Evolutionary conservation across 2,797 vertebrate species (phyloP), one percentile per base, ranked within the genome.

Genomic region (Macropus fuliginosus): DNA sequence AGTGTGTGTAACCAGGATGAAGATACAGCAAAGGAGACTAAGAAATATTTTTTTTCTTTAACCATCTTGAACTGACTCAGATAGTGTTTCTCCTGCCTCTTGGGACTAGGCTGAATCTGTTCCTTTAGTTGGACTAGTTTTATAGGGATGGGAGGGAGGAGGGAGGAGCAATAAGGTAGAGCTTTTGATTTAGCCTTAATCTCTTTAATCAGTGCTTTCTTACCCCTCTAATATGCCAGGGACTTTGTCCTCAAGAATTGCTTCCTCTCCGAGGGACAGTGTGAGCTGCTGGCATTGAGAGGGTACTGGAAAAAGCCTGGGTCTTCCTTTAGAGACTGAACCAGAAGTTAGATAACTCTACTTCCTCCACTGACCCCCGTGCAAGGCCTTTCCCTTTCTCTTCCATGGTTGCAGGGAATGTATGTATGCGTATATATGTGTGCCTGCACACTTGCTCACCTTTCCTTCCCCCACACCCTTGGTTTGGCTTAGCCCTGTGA

Each of bases 171-270:
- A 56, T 34, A 8, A 74, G 74, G 16, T 0, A 6, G 89, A 54
- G 46, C 74, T 10, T 54, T 55, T 55, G 74, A 1, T 91, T 55
- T 27, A 27, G n/a, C 74, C 40, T 9, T 74, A 21, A 74, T 74
- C n/a, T 46, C 21, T 46, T 87, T 87, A 87, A 57, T 94, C 13
- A 52, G 90, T 90, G 59, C 54, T 50, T 0, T 27, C 55, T 12
- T 0, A 87, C 59, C 54, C 11, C 0, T 18, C 29, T 89, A 0
- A 87, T 50, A 50, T 87, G 40, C 10, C 24, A 87, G 0, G 91
- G 95, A 97, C 96, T 98, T 96, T 95, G 96, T 91, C 93, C 95
- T 94, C n/a, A 1, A 55, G 24, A 0, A 18, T 0, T 0, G 55
- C 54, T 87, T 87, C 74, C 66, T 92, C 46, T 16, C 21, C 10